phyloP scores from a whole-genome alignment of 2,888 invertebrate genomes.

The Ectemnius cavifrons region DNA sequence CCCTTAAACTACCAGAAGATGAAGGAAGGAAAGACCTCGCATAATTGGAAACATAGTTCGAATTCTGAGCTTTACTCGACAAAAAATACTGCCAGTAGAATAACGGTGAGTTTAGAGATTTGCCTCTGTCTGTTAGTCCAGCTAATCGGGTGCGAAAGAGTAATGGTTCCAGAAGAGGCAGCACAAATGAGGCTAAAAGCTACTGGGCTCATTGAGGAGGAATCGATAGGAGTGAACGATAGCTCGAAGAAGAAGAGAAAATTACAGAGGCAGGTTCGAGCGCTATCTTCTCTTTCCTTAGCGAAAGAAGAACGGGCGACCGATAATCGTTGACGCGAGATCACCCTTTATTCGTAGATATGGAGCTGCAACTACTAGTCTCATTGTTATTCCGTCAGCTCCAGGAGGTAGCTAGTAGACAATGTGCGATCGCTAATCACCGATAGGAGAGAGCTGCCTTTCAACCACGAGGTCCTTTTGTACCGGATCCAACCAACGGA shows the following conservation, averaged over 20 bases:
- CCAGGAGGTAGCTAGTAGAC: not conserved
- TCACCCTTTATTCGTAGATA: conserved; percentile 9
- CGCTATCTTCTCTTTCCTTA: not conserved
- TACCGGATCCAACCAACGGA: not conserved
- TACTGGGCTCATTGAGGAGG: conserved; percentile 5
- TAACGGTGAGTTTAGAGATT: not conserved
- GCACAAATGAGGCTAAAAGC: not conserved
- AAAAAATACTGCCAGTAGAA: too few species aligned
- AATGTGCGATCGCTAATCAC: not conserved
- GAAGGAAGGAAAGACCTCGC: too few species aligned
- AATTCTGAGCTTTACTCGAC: too few species aligned
- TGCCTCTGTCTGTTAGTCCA: not conserved
- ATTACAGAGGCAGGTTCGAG: not conserved
- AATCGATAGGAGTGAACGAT: conserved; percentile 11
- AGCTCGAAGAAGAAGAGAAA: not conserved
- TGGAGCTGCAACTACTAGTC: not conserved
- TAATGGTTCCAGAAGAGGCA: not conserved
- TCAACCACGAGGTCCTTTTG: conserved; percentile 2
- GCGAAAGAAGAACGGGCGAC: conserved; percentile 9
- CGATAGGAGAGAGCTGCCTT: not conserved
- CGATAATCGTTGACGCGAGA: conserved; percentile 27
- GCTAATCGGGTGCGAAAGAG: not conserved
- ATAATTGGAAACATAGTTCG: too few species aligned
- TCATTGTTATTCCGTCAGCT: conserved; percentile 1
- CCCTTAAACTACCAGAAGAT: too few species aligned